Evolutionary conservation across 1,140 invertebrate species (phyloP), one percentile per base, ranked within the genome.

Genomic region (Euwallacea fornicatus): DNA sequence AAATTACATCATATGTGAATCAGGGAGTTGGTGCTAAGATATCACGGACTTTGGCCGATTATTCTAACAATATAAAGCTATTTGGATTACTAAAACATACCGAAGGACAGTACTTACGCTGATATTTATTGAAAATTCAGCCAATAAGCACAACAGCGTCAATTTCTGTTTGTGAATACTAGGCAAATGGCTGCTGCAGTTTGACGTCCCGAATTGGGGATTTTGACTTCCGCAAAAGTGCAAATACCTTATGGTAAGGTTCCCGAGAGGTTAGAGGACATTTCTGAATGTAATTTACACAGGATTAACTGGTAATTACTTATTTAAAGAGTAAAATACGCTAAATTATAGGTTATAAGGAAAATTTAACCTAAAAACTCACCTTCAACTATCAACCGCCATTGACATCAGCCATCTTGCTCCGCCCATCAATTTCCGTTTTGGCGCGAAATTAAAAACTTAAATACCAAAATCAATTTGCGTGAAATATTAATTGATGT

Each of bases 131-230:
- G 15, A 66, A 72, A 73, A 78, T 78, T 77, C 78, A 79, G 78
- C 80, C 79, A 76, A 79, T 77, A 73, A 71, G 76, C 75, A 73
- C 62, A 53, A 64, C 60, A 76, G 78, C 80, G 79, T 81, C 80
- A 77, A 80, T 79, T 77, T 80, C 77, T 75, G 74, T 72, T 74
- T 53, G 67, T 67, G 66, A 71, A 69, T 33, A 33, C 21, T 50
- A 60, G 73, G 73, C 72, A 78, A 77, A 80, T 80, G 79, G 79
- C 79, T 78, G 78, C 77, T 74, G 46, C 60, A 61, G 66, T 58
- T 73, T 73, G 67, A 73, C 69, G 62, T 71, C 69, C 55, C 44
- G 54, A 71, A 58, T 71, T 59, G 58, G 16, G 53, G 55, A 66
- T 55, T 53, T 50, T 65, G 62, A 69, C 66, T 64, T 62, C 64